phyloP scores from a whole-genome alignment of 2,113 vertebrate species.

The Laterallus jamaicensis region DNA sequence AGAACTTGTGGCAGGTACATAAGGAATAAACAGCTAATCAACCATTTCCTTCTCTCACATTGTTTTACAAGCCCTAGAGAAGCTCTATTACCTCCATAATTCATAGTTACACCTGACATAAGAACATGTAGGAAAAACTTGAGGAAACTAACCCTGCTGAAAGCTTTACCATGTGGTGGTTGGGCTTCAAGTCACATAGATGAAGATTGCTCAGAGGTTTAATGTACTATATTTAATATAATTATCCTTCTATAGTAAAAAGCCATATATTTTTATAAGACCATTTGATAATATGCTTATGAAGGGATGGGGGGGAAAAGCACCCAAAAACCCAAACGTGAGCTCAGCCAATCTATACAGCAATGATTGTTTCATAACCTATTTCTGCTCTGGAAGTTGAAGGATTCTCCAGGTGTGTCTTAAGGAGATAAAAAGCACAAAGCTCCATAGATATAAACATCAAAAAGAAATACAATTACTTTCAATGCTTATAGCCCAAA shows the following conservation, averaged over 20 bases:
- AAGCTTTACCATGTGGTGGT: accelerated
- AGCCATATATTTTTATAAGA: background rate
- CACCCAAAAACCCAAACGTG: background rate
- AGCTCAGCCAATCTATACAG: background rate
- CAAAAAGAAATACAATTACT: background rate
- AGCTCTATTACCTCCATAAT: background rate
- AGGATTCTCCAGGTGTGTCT: background rate
- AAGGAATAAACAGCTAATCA: background rate
- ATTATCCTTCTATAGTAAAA: background rate
- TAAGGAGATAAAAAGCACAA: background rate
- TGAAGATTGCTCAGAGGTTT: background rate
- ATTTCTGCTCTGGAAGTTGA: background rate
- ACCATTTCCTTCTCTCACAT: background rate
- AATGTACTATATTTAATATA: background rate
- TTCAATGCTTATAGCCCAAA: background rate
- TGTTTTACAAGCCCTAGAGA: background rate
- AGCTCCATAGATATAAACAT: background rate
- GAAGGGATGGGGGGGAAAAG: background rate
- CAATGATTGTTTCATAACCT: background rate
- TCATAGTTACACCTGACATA: background rate
- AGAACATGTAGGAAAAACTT: background rate
- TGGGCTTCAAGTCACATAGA: background rate
- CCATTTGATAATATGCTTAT: background rate
- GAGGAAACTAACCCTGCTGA: background rate
- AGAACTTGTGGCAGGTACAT: background rate